These are phyloP conservation scores for Rhabdomys dilectus DNA, from an alignment of 2,113 vertebrate species.

Conservation along the genomic window DNA sequence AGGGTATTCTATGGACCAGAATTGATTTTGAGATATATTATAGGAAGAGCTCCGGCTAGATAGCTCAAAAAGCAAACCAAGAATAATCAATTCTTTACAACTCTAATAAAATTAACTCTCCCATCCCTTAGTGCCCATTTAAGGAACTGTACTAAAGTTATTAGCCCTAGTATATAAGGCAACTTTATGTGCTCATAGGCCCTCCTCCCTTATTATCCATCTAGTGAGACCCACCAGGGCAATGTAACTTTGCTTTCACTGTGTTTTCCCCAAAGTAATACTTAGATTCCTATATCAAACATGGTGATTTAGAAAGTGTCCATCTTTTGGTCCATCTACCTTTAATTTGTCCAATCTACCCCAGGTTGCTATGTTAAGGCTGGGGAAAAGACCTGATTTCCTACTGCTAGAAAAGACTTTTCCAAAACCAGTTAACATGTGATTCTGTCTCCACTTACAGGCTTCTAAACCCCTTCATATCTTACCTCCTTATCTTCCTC, in stretches of 20 bases:
- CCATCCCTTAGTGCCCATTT: background rate
- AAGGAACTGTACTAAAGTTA: background rate
- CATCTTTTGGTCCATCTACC: background rate
- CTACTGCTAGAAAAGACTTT: background rate
- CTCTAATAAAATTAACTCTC: background rate
- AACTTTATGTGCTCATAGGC: background rate
- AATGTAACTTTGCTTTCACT: background rate
- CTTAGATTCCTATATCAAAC: background rate
- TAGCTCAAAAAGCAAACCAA: background rate
- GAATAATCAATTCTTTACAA: background rate
- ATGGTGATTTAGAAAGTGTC: background rate
- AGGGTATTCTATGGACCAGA: background rate
- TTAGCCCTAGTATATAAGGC: background rate
- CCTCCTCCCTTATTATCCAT: background rate
- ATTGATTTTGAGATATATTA: background rate
- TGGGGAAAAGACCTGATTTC: background rate
- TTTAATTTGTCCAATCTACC: background rate
- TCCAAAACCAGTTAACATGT: background rate
- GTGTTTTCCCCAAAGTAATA: background rate
- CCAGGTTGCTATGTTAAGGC: background rate
- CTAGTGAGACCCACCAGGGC: background rate
- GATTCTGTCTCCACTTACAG: background rate
- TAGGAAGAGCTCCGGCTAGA: background rate
- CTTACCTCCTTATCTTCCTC: background rate
- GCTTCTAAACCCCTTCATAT: background rate